Base-by-base conservation (phyloP, 2,888 invertebrate species). In the Parelbella ahira region DNA sequence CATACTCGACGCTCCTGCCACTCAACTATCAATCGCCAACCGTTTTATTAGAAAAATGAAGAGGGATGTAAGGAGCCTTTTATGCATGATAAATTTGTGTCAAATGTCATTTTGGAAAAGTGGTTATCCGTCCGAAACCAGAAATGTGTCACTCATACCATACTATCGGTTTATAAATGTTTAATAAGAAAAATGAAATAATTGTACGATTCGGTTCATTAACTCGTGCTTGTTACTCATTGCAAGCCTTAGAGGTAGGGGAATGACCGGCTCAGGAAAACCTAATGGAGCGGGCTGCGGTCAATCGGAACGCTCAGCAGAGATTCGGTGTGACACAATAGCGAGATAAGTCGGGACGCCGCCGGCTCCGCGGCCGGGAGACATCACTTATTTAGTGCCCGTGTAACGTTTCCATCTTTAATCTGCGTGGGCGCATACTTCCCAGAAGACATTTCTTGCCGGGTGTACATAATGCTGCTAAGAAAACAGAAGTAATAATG, bases 371-470 rank as follows among this genome's bases (percentile, higher is more conserved):
- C 66, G 56, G 74, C 70, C 73, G 63, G 68, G 63, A 73, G 75
- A 78, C 80, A 77, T 68, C 78, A 81, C 78, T 79, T 83, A 83
- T 82, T 84, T 84, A 83, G 81, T 76, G 80, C 68, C 72, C 78
- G 75, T 76, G 81, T 78, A 76, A 75, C 72, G 76, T 80, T 81
- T 81, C 76, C 83, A 81, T 83, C 81, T 78, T 79, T 80, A 78
- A 83, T 80, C 81, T 82, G 81, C 82, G 83, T 82, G 82, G 79
- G 81, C 68, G 77, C 82, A 83, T 81, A 82, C 79, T 87, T 84
- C 84, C 69, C 72, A 77, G 84, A 84, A 87, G 69, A 74, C 80
- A 80, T 84, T 83, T 81, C 84, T 84, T 80, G 77, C 74, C 65
- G 71, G 66, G 68, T 68, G 73, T 77, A 76, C 74, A 78, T 79